Base-by-base conservation (phyloP, 2,113 vertebrate genomes). In the Oncorhynchus keta region DNA sequence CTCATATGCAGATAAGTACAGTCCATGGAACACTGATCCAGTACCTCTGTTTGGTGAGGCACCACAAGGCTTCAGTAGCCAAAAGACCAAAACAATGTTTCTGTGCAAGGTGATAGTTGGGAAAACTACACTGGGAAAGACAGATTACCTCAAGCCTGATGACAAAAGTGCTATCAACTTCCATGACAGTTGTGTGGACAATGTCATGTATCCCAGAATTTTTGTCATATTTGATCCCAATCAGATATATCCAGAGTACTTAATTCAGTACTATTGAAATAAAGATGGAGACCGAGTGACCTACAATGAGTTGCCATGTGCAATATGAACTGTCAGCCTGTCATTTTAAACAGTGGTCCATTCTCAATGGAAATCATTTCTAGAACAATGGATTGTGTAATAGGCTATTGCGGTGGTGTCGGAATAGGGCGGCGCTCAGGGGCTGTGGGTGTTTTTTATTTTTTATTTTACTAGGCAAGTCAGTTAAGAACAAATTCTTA, bases 241-340 rank as follows among this genome's bases (percentile, higher is more conserved):
- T 88, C 96, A 97, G 78, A 96, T 97, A 81, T 97, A 96, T 80
- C 96, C 96, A 2, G 95, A 97, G 77, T 97, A 97, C 84, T 62
- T 97, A 81, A 95, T 97, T 89, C 89, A 95, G 80, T 96, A 96
- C 72, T 87, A 48, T 30, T 95, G 81, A 94, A 57, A 16, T 26
- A 30, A 6, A 57, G n/a, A n/a, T 48, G 30, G 18, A 39, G 12
- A 9, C 13, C 18, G 18, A 18, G 30, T 4, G 14, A 68, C 20
- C 28, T 68, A 28, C 18, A 68, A 45, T 20, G 51, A 16, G 30
- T 68, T 24, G 20, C 3, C n/a, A 62, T 62, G 59, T 62, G 4
- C 20, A 57, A 14, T 18, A 57, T 57, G 13, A 57, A 57, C 55
- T 57, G 18, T 62, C 24, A 9, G 18, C 6, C n/a, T 24, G 22